phyloP scores from a whole-genome alignment of 64 coral and sea anemone genomes.

The Stichodactyla mertensii region DNA sequence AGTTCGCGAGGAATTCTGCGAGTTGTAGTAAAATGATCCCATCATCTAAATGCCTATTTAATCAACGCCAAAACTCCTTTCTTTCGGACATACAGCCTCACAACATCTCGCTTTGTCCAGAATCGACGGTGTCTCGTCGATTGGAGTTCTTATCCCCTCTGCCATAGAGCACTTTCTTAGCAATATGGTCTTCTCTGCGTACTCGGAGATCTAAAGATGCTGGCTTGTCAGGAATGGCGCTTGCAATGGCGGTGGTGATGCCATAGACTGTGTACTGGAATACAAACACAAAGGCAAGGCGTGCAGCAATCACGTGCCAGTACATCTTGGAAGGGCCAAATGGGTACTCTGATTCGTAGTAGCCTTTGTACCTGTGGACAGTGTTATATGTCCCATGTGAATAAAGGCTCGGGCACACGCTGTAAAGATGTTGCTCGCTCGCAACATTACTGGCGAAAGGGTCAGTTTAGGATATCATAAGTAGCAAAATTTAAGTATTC shows the following conservation, averaged over 20 bases:
- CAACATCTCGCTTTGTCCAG: constrained; percentile 13
- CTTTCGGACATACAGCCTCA: not conserved
- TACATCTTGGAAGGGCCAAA: constrained; percentile 60
- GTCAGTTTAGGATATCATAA: no score
- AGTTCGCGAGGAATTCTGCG: no score
- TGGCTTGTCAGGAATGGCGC: constrained; percentile 76
- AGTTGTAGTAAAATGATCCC: no score
- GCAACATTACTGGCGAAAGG: no score
- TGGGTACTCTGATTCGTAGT: constrained; percentile 38
- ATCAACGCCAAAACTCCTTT: not conserved
- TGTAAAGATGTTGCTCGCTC: no score
- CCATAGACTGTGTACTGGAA: constrained; percentile 73
- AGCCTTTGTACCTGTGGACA: constrained; percentile 61
- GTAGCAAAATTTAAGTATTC: no score
- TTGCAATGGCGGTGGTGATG: constrained; percentile 66
- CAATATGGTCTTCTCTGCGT: constrained; percentile 63
- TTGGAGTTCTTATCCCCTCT: not conserved
- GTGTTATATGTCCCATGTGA: not conserved
- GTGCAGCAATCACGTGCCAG: constrained; percentile 74
- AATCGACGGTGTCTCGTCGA: not conserved
- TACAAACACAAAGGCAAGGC: constrained; percentile 81
- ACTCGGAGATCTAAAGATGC: constrained; percentile 43
- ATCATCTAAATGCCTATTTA: no score
- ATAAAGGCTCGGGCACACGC: no score
- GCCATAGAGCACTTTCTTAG: constrained; percentile 41